A percentile compares a stretch with the other conserved stretches of the same genome.
These are phyloP conservation scores for Pseudorhiza aurosa DNA, from an alignment of 30 jellyfish, hydroid and myxozoan species.

Conservation along the genomic window DNA sequence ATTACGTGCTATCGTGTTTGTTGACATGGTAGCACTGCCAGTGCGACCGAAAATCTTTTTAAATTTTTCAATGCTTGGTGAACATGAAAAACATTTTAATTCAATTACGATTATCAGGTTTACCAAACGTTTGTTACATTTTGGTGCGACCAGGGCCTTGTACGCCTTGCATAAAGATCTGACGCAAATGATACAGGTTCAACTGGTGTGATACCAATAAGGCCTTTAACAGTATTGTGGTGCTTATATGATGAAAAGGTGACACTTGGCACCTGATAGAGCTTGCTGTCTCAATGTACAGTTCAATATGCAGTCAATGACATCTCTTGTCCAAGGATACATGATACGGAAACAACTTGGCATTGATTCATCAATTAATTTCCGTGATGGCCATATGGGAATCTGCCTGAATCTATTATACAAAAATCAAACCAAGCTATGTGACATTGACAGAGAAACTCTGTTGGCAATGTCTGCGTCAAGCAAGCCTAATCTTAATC, in stretches of 20 bases:
- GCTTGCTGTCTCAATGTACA: slow-evolving; percentile 27
- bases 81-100: too few species aligned
- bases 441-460: slow-evolving; percentile 15
- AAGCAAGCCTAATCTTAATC: slow-evolving; percentile 28
- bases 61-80: too few species aligned
- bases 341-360: slow-evolving; percentile 11
- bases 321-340: slow-evolving; percentile 26
- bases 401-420: neutral
- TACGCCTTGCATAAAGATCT: too few species aligned
- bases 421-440: slow-evolving; percentile 36
- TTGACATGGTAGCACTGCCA: too few species aligned
- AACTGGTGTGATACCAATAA: slow-evolving; percentile 18
- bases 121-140: too few species aligned
- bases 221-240: slow-evolving; percentile 37
- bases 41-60: too few species aligned
- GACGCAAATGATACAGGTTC: too few species aligned
- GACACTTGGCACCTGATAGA: slow-evolving; percentile 13
- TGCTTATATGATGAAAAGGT: slow-evolving; percentile 14
- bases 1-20: too few species aligned
- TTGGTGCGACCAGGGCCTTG: too few species aligned
- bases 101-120: too few species aligned
- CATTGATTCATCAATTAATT: slow-evolving; percentile 9
- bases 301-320: slow-evolving; percentile 40
- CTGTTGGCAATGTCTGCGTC: too few species aligned
- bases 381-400: slow-evolving; percentile 37